Base-by-base conservation (phyloP, 2,888 invertebrate genomes). In the Caenorhabditis parvicauda region DNA sequence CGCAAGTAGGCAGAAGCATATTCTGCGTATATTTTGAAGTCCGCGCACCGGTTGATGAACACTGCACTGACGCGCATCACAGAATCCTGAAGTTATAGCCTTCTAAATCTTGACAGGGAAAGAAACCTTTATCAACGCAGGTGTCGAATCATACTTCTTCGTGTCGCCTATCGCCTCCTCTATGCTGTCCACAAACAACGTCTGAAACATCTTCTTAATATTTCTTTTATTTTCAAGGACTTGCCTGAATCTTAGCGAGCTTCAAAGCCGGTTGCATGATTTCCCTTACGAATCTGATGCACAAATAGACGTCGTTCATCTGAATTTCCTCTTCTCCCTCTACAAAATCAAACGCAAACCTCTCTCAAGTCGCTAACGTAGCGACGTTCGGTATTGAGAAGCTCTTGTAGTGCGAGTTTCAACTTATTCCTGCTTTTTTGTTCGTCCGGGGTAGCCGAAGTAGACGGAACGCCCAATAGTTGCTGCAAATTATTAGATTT, bases 21-120 rank as follows among this genome's bases (percentile, higher is more conserved):
- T 47, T 77, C 75, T n/a, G 74, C 72, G 54, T 77, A 75, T 7
- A 77, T 57, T 50, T 76, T 76, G 64, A 76, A 72, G 17, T 72
- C 70, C 12, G 64, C 54, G 45, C 74, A 74, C 32, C 71, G 68
- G 62, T 76, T 75, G 24, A 75, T 66, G 59, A 76, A 75, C 14
- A 76, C 60, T 22, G 74, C 75, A 32, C 65, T 62, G 1, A 76
- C 67, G 17, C 76, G 54, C 48, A 67, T 64, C 28, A 76, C 67
- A 9, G 75, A 59, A 39, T 74, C 75, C 73, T 73, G 59, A 6
- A 62, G 43, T 27, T 39, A 28, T 44, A 5, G 6, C 3, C 14
- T n/a, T n/a, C n/a, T n/a, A 38, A 6, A 38, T 7, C 21, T 38
- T 38, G 39, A 38, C 39, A 14, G 21, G 21, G 7, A 39, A 25